Conservation (phyloP, 2,113 vertebrate species). For the Garra rufa region DNA sequence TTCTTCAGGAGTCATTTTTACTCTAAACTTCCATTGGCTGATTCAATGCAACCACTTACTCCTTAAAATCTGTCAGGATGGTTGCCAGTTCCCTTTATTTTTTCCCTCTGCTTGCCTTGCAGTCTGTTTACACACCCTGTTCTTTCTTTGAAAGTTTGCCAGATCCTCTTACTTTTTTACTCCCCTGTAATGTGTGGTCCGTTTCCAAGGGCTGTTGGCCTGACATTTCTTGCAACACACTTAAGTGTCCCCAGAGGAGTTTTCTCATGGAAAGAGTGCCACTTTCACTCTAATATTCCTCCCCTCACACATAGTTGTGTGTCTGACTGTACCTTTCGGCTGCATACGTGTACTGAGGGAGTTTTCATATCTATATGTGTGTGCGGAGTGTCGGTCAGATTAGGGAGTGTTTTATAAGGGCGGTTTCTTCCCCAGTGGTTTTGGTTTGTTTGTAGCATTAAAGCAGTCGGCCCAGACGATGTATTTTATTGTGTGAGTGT, state of each 20-base stretch:
- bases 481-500: slow-evolving; percentile 36
- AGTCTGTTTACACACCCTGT: slow-evolving; percentile 24
- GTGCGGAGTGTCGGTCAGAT: neutral
- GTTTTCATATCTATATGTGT: neutral
- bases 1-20: neutral
- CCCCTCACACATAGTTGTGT: slow-evolving; percentile 8
- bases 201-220: slow-evolving; percentile 32
- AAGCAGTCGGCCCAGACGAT: neutral
- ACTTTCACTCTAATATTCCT: slow-evolving; percentile 31
- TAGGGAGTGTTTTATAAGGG: neutral
- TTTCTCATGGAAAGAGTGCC: slow-evolving; percentile 41
- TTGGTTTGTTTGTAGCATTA: slow-evolving; percentile 1
- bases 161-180: slow-evolving; percentile 10
- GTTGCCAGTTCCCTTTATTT: slow-evolving; percentile 8
- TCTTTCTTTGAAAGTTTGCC: slow-evolving; percentile 26
- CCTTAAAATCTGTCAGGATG: slow-evolving; percentile 5
- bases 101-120: neutral
- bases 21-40: neutral
- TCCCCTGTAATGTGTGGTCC: slow-evolving; percentile 15
- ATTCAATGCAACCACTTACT: neutral
- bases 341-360: neutral
- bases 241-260: slow-evolving; percentile 40
- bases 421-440: neutral
- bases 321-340: slow-evolving; percentile 35
- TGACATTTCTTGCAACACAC: neutral